Conservation (phyloP, 2,888 invertebrate genomes). For the Phyllotreta cruciferae region DNA sequence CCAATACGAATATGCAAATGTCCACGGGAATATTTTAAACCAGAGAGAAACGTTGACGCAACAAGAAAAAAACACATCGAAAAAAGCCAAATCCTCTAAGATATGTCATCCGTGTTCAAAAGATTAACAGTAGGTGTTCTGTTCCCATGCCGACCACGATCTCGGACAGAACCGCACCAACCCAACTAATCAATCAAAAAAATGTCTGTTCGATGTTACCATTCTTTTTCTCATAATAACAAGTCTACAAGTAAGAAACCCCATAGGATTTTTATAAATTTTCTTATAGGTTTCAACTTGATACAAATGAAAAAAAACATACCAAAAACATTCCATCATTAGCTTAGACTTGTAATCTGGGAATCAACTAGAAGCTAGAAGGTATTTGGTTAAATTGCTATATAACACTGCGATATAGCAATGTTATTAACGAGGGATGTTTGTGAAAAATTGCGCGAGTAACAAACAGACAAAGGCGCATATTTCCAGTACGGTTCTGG, state of each 20-base stretch:
- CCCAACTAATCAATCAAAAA: neutral
- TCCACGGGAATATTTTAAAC: conserved; percentile 19
- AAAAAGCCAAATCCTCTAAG: conserved; percentile 27
- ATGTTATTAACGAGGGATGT: too few species aligned
- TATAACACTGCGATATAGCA: too few species aligned
- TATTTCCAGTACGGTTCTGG: neutral
- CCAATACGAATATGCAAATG: conserved; percentile 36
- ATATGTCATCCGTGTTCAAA: conserved; percentile 32
- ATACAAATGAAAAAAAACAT: too few species aligned
- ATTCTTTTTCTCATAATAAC: neutral
- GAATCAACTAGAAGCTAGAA: too few species aligned
- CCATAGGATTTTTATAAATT: too few species aligned
- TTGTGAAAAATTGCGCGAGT: too few species aligned
- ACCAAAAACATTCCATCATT: too few species aligned
- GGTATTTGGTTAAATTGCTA: too few species aligned
- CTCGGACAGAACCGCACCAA: neutral
- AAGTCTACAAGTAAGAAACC: neutral
- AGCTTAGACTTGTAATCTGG: too few species aligned
- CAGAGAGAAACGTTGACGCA: conserved; percentile 20
- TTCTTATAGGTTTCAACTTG: too few species aligned
- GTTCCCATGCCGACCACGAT: conserved; percentile 14
- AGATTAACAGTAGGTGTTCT: conserved; percentile 36
- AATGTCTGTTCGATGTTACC: neutral
- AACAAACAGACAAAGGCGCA: neutral
- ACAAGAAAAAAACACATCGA: conserved; percentile 6